Percentiles rank a stretch among this genome's conserved stretches.
These are phyloP conservation scores for Cyrtonyx montezumae DNA, from an alignment of 2,113 vertebrate genomes.

Conservation along the genomic window DNA sequence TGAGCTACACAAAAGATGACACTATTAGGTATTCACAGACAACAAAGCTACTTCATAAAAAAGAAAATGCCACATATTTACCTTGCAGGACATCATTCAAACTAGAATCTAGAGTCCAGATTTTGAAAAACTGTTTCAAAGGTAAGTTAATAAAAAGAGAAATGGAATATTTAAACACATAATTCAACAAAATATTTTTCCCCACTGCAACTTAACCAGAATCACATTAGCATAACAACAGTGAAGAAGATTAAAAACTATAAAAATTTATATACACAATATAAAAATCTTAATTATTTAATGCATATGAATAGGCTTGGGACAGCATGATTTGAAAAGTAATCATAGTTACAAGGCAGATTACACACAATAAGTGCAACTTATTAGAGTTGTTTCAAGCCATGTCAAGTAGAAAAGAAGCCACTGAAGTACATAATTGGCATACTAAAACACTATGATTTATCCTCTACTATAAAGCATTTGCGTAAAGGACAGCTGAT, in stretches of 20 bases:
- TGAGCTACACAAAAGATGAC: rapidly evolving
- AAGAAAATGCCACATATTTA: not conserved
- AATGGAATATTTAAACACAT: not conserved
- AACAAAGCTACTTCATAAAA: not conserved
- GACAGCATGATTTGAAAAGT: not conserved
- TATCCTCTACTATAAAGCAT: not conserved
- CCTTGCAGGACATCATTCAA: not conserved
- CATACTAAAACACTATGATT: not conserved
- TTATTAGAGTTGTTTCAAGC: slow-evolving; percentile 36
- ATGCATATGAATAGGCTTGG: not conserved
- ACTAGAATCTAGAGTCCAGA: not conserved
- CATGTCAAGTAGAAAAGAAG: slow-evolving; percentile 13
- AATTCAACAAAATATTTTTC: not conserved
- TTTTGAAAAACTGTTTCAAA: not conserved
- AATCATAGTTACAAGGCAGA: not conserved
- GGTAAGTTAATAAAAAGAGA: not conserved
- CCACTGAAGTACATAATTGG: not conserved
- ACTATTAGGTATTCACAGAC: not conserved
- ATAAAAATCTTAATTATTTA: not conserved
- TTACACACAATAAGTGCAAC: not conserved
- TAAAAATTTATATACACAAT: not conserved
- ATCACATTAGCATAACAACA: not conserved
- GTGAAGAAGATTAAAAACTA: not conserved
- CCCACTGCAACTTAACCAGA: not conserved
- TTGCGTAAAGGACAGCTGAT: not conserved